Percentiles rank a stretch among this genome's conserved stretches.
Conservation (phyloP, 2,113 vertebrate species). For the Riparia riparia region DNA sequence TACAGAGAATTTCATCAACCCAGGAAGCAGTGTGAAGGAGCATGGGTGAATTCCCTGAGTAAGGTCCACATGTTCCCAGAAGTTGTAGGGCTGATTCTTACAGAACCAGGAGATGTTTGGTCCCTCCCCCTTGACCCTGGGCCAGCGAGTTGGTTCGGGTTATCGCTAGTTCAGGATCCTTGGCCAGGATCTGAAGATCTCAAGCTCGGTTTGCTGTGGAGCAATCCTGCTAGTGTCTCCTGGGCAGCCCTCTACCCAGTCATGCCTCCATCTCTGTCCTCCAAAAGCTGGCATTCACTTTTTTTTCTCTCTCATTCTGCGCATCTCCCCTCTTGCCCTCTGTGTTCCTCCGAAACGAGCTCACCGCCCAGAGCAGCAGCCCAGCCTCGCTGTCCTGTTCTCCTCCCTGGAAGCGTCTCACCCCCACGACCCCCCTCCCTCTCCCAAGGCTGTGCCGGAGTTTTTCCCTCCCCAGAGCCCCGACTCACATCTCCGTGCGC, state of each 20-base stretch:
- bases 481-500: slow-evolving; percentile 41
- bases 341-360: background rate
- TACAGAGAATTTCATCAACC: background rate
- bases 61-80: background rate
- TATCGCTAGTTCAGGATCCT: background rate
- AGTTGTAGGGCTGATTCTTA: background rate
- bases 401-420: background rate
- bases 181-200: background rate
- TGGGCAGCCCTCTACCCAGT: background rate
- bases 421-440: rapidly evolving
- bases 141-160: rapidly evolving
- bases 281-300: rapidly evolving
- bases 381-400: background rate
- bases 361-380: background rate
- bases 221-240: background rate
- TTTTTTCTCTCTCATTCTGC: background rate
- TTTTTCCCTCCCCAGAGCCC: background rate
- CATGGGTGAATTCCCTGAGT: background rate
- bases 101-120: background rate
- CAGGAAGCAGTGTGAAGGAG: background rate
- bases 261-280: background rate
- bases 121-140: background rate
- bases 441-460: background rate
- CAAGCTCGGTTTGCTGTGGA: background rate
- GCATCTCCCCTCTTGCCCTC: background rate